These are phyloP conservation scores for Acholoe squamosa DNA, from an alignment of 2,888 invertebrate genomes.

Conservation along the genomic window DNA sequence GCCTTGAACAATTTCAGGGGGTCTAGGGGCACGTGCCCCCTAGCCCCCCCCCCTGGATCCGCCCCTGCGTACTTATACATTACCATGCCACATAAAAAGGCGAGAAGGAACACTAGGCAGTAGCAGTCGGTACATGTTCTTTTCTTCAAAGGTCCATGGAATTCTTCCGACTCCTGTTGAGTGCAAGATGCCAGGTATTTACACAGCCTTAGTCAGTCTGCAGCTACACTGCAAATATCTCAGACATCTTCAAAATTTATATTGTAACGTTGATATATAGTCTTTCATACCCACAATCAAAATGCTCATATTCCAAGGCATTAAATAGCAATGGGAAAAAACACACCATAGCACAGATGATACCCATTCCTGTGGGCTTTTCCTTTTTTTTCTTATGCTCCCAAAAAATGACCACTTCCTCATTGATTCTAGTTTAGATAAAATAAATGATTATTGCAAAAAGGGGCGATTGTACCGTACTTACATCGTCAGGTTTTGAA, in stretches of 20 bases:
- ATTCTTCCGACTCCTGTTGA: slow-evolving; percentile 21
- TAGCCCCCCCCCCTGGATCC: not conserved
- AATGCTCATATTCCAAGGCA: not conserved
- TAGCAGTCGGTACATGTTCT: slow-evolving; percentile 75
- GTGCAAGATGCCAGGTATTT: not conserved
- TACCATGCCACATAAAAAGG: slow-evolving; percentile 76
- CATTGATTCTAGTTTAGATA: no score
- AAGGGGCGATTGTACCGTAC: no score
- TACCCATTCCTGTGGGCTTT: not conserved
- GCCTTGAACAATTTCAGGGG: not conserved
- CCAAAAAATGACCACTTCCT: not conserved
- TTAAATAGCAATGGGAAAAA: not conserved
- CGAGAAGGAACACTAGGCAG: slow-evolving; percentile 74
- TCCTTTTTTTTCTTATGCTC: not conserved
- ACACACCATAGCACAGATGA: not conserved
- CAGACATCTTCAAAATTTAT: not conserved
- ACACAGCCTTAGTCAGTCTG: not conserved
- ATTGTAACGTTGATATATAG: not conserved
- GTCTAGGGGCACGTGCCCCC: not conserved
- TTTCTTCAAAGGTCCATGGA: slow-evolving; percentile 65
- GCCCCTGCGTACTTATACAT: slow-evolving; percentile 63
- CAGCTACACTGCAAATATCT: not conserved
- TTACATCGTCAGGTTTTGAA: slow-evolving; percentile 9
- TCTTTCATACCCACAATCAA: not conserved
- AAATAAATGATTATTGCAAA: no score